Base-by-base conservation (phyloP, 1,140 invertebrate genomes). In the Orussus abietinus region DNA sequence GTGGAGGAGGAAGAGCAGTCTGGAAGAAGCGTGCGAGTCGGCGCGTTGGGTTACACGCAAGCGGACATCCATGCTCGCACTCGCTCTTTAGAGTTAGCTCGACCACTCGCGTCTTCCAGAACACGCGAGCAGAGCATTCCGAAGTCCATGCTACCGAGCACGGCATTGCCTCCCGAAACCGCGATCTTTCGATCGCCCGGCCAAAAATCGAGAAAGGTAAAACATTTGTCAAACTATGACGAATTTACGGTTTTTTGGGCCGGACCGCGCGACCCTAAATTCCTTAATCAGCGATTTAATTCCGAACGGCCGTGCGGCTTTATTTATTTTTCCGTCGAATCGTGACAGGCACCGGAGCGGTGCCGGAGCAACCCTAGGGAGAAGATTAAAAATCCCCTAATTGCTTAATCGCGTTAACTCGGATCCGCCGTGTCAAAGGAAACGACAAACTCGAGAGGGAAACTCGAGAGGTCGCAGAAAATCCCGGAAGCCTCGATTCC, bases 301-400 rank as follows among this genome's bases (percentile, higher is more conserved):
- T 62, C 56, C 49, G 48, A 54, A 56, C 48, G 43, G 12, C 25
- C 31, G 42, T 34, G 31, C 33, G 41, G 57, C 55, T 68, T 55
- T 70, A 64, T 70, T 70, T 69, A 68, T 68, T 69, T 62, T 65
- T 63, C 59, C 57, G 44, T 45, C 31, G 49, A 45, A 49, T 59
- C 57, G 62, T 68, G 62, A 62, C 55, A 40, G 48, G 49, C 39
- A 37, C 32, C 40, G 44, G 11, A 38, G 20, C 14, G 20, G 15
- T 4, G 18, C 28, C 28, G 42, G 31, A 28, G 36, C 42, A 46
- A 50, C 34, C 38, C 50, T 37, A 44, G 46, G 51, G 60, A 57
- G 58, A 57, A 71, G 66, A 72, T 70, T 69, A 71, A 72, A 72
- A 72, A 70, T 69, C 59, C 55, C 51, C 57, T 65, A 64, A 72